These are phyloP conservation scores for Hybognathus amarus DNA, from an alignment of 2,797 vertebrate species.

Conservation along the genomic window DNA sequence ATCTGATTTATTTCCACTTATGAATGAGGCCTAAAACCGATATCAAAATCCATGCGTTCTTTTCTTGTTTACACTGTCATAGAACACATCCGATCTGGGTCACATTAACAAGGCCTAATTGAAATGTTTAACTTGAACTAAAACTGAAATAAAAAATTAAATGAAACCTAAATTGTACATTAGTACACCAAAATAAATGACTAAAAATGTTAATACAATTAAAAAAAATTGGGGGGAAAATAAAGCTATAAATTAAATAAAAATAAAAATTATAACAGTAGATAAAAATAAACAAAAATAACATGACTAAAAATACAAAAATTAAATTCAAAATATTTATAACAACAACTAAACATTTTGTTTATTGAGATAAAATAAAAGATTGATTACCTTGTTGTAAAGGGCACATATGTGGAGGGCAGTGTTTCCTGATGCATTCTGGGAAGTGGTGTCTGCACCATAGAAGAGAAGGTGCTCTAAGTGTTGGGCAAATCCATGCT, in stretches of 20 bases:
- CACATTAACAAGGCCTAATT: no score
- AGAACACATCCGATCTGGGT: no score
- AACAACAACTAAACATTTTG: no score
- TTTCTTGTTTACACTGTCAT: no score
- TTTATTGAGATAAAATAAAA: no score
- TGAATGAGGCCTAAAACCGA: no score
- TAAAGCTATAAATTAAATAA: background rate
- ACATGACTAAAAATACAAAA: background rate
- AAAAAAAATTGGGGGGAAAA: background rate
- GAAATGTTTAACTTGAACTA: background rate
- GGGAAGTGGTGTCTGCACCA: slow-evolving; percentile 86
- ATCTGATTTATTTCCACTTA: no score
- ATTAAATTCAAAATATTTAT: background rate
- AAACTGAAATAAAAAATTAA: background rate
- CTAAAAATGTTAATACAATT: rapidly evolving
- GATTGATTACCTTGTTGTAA: slow-evolving; percentile 87
- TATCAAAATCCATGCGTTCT: no score
- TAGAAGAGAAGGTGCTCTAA: slow-evolving; percentile 94
- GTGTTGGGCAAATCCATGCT: slow-evolving; percentile 90
- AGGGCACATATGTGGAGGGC: slow-evolving; percentile 91
- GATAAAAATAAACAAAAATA: background rate
- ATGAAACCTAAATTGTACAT: background rate
- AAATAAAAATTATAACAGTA: no score
- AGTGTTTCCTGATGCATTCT: slow-evolving; percentile 91
- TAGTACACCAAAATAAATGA: background rate